phyloP scores from a whole-genome alignment of 2,888 invertebrate genomes.

The Leptarthrus brevirostris region DNA sequence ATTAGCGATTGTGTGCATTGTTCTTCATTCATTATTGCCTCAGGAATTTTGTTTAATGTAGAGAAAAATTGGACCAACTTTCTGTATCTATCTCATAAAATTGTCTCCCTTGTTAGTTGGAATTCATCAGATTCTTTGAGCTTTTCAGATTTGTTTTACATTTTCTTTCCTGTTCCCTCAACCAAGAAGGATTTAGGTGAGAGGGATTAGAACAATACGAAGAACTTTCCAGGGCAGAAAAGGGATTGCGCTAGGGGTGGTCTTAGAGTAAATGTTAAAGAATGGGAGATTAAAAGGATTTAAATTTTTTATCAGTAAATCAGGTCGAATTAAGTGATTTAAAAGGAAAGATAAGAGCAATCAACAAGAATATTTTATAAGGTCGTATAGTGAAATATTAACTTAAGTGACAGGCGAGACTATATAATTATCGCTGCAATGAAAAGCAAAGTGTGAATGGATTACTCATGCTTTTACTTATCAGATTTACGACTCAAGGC shows the following conservation, averaged over 20 bases:
- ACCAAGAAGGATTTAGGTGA: slow-evolving; percentile 1
- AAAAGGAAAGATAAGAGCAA: neutral
- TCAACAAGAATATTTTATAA: too few species aligned
- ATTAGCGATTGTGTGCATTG: neutral
- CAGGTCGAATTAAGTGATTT: neutral
- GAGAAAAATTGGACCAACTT: neutral
- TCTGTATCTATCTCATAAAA: neutral
- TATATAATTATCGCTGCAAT: too few species aligned
- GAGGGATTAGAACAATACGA: neutral
- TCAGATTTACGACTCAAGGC: too few species aligned
- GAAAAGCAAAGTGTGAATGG: too few species aligned
- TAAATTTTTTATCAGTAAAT: neutral
- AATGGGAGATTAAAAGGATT: neutral
- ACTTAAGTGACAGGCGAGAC: too few species aligned
- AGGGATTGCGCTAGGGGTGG: neutral
- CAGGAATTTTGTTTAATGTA: neutral
- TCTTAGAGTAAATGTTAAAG: neutral
- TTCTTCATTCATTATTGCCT: slow-evolving; percentile 1
- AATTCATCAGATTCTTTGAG: neutral
- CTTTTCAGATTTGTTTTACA: slow-evolving; percentile 3
- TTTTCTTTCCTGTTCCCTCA: neutral
- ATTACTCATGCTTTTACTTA: too few species aligned
- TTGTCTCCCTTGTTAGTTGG: neutral
- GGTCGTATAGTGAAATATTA: too few species aligned
- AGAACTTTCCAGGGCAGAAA: neutral